Evolutionary conservation across 2,888 invertebrate genomes (phyloP), one percentile per base, ranked within the genome.

Genomic region (Yponomeuta plumbellus): DNA sequence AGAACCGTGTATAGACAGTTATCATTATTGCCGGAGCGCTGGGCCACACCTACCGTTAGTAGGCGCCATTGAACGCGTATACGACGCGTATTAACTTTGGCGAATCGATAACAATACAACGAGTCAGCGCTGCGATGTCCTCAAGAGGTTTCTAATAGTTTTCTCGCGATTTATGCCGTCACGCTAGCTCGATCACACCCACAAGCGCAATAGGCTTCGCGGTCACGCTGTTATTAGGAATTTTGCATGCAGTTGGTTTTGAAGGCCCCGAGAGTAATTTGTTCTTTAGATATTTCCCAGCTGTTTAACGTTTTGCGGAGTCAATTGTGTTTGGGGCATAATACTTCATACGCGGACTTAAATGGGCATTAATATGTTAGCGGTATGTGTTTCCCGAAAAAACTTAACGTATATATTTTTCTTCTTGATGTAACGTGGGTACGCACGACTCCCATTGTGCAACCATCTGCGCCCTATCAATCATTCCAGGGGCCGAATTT

Each of bases 141-240:
- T 82, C 77, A 78, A 86, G 83, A 80, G 80, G 78, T 80, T 83
- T 84, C 78, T 78, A 84, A 85, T 84, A 80, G 84, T 78, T 77
- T 80, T 72, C 70, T 71, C 44, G 74, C 75, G 71, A 85, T 84
- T 84, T 83, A 80, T 82, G 77, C 74, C 77, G 86, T 82, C 80
- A 85, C 79, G 85, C 77, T 80, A 76, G 74, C 83, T 86, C 76
- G 77, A 84, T 86, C 87, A 80, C 86, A 83, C 86, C 88, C 80
- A 80, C 76, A 70, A 71, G 72, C 71, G 72, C 75, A 74, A 81
- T 82, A 78, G 74, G 72, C 75, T 76, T 76, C 72, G 72, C 70
- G 69, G 75, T 72, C 70, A 80, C 74, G 77, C 76, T 79, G 74
- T 74, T 75, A 79, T 81, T 80, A 73, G 69, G 74, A 75, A 79